These are phyloP conservation scores for Pangasius djambal DNA, from an alignment of 2,797 vertebrate species.

Conservation along the genomic window DNA sequence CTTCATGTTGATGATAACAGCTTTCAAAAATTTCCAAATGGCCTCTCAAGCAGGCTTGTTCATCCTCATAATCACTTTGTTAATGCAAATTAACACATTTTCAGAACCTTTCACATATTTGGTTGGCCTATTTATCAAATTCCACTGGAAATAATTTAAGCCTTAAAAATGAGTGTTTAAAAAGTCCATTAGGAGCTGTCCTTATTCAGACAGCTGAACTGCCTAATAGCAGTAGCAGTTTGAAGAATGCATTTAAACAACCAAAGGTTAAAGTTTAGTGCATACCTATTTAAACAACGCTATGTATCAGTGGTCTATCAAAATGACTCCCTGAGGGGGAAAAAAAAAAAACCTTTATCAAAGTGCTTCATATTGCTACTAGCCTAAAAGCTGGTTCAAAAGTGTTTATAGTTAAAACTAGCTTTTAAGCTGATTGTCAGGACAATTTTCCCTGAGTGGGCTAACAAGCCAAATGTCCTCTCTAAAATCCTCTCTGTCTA, in stretches of 20 bases:
- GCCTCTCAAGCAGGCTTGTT: conserved; percentile 26
- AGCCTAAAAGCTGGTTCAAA: background rate
- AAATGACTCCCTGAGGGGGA: background rate
- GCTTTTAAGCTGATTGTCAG: background rate
- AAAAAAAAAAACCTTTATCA: background rate
- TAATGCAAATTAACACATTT: conserved; percentile 22
- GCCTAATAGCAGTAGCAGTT: background rate
- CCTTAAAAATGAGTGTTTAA: conserved; percentile 4
- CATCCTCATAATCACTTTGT: conserved; percentile 20
- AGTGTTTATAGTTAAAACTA: background rate
- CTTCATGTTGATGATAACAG: conserved; percentile 13
- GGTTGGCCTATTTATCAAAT: background rate
- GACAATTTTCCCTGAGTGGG: background rate
- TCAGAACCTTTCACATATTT: conserved; percentile 18
- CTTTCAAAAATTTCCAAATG: conserved; percentile 14
- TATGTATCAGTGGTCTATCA: background rate
- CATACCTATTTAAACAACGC: background rate
- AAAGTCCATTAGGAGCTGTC: conserved; percentile 22
- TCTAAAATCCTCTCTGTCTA: background rate
- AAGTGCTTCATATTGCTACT: background rate
- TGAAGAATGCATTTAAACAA: conserved; percentile 13
- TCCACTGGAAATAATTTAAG: conserved; percentile 10
- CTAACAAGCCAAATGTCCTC: background rate
- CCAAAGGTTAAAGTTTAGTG: conserved; percentile 23
- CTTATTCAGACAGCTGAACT: conserved; percentile 27